Evolutionary conservation across 2,888 invertebrate species (phyloP).

Genomic region (Lochmaea crataegi): DNA sequence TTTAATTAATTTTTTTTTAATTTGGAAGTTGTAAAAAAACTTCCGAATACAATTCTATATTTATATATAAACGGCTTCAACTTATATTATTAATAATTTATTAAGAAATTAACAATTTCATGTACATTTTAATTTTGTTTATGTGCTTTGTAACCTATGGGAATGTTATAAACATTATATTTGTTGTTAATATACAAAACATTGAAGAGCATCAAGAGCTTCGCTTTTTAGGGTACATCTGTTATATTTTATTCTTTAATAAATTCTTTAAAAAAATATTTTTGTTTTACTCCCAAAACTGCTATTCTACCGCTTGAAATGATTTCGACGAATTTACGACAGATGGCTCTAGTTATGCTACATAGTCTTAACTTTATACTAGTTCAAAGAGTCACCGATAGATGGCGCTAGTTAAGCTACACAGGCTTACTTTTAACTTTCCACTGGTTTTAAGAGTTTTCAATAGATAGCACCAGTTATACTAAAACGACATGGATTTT

Average conservation of each 20-base stretch:
- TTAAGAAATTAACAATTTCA: constrained; percentile 47
- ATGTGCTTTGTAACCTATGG: constrained; percentile 55
- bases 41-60: neutral
- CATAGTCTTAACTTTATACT: too few species aligned
- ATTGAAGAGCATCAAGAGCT: constrained; percentile 57
- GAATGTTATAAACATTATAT: constrained; percentile 62
- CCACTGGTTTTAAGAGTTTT: too few species aligned
- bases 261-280: constrained; percentile 43
- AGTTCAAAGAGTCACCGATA: too few species aligned
- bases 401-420: too few species aligned
- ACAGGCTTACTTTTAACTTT: too few species aligned
- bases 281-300: neutral
- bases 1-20: constrained; percentile 28
- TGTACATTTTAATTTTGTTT: constrained; percentile 53
- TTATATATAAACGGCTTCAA: neutral
- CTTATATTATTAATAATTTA: constrained; percentile 47
- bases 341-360: too few species aligned
- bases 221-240: constrained; percentile 60
- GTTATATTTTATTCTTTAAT: constrained; percentile 60
- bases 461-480: too few species aligned
- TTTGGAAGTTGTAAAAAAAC: neutral
- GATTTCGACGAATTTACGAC: too few species aligned
- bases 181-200: constrained; percentile 46
- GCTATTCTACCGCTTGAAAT: too few species aligned
- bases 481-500: too few species aligned